A percentile compares a stretch with the other conserved stretches of the same genome.
Conservation (phyloP, 2,797 vertebrate genomes). For the Spheniscus humboldti region DNA sequence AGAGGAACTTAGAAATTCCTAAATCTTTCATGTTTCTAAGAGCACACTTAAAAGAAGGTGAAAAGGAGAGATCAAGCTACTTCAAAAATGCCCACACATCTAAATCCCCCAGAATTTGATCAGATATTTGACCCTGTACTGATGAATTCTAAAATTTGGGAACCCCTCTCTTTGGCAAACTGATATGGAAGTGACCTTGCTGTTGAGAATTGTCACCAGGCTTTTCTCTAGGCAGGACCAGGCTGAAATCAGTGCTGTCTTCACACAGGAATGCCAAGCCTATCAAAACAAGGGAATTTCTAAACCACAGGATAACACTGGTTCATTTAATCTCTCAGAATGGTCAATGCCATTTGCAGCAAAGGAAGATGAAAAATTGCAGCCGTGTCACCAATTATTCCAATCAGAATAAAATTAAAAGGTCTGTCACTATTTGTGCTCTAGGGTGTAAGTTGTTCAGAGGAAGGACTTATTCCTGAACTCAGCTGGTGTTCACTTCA, state of each 20-base stretch:
- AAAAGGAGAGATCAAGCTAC: background rate
- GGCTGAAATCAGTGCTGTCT: background rate
- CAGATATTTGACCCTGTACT: background rate
- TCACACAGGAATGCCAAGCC: background rate
- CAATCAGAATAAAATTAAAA: background rate
- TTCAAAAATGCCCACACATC: background rate
- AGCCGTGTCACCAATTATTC: background rate
- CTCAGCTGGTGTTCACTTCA: background rate
- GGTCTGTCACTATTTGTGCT: background rate
- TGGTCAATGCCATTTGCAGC: background rate
- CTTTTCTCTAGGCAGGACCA: background rate
- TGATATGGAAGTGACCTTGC: background rate
- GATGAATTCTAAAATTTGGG: background rate
- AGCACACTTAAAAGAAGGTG: background rate
- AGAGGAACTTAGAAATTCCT: background rate
- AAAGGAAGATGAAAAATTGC: background rate
- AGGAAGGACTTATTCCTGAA: background rate
- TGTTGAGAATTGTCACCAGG: background rate
- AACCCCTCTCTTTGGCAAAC: background rate
- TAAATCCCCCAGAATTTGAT: background rate
- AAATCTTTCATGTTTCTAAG: rapidly evolving
- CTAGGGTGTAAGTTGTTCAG: background rate
- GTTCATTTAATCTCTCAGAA: background rate
- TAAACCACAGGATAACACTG: background rate
- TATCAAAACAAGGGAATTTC: background rate